Base-by-base conservation (phyloP, 2,888 invertebrate genomes). In the Troides oblongomaculatus region DNA sequence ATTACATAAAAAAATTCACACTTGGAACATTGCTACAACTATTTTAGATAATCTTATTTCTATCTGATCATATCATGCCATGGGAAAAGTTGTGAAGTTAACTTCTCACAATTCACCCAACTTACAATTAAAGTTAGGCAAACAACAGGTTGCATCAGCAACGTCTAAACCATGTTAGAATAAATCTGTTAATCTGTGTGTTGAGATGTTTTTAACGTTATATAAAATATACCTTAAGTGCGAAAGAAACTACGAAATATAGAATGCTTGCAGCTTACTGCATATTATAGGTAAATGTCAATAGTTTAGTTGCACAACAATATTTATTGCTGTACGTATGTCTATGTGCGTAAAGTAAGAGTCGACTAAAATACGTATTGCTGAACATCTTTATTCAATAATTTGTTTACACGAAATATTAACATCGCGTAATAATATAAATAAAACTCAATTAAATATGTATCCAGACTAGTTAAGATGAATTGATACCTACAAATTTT, bases 311-410 rank as follows among this genome's bases (percentile, higher is more conserved):
- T 89, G 82, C 76, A 85, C 81, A 90, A 90, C 79, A 71, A 72
- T 83, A 82, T 86, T 87, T 88, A 87, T 89, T 89, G 82, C 83
- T 80, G 86, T 87, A 87, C 84, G 86, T 87, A 87, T 84, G 83
- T 81, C 81, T 85, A 78, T 78, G 66, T 72, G 71, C 75, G 83
- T 82, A 82, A 81, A 79, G 80, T 74, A 76, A 73, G 74, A 72
- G 79, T 86, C 87, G 82, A 30, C 30, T 30, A 30, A 30, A 72
- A 87, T 82, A 88, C 73, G 73, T 78, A 78, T 79, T 80, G 81
- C 80, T 78, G 77, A 80, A 78, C 84, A 83, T 84, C 84, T 81
- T 76, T 77, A 74, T 79, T 74, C 69, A 78, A 25, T 23, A n/a
- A 59, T 6, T 10, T 10, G 10, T 39, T 39, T 39, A 39, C 39